These are phyloP conservation scores for Akabosia matsudoensis DNA, from an alignment of 1,140 invertebrate genomes.

Conservation along the genomic window DNA sequence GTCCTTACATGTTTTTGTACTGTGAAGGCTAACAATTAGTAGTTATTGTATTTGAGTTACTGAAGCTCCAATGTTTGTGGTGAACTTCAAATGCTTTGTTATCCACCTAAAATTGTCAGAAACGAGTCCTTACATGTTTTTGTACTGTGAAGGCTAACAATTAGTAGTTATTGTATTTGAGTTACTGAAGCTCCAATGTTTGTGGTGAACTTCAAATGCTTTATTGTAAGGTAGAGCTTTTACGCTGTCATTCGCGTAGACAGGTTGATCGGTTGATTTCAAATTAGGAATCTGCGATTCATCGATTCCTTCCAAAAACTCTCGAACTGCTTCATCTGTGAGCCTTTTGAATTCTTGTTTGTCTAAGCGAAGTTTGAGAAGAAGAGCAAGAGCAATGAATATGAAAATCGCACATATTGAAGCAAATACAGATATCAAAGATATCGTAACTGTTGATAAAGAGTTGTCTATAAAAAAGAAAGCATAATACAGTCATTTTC, in stretches of 20 bases:
- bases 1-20: background rate
- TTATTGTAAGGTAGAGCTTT: slow-evolving; percentile 5
- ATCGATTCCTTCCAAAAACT: slow-evolving; percentile 1
- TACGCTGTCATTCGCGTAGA: slow-evolving; percentile 1
- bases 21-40: background rate
- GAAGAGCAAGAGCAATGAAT: background rate
- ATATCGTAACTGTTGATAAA: background rate
- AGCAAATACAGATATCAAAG: background rate
- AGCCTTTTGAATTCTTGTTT: background rate
- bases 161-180: background rate
- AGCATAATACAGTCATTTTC: no score
- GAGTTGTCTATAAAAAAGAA: background rate
- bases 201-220: background rate
- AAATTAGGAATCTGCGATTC: background rate
- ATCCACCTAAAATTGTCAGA: background rate
- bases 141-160: background rate
- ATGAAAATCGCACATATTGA: background rate
- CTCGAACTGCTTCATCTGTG: slow-evolving; percentile 20
- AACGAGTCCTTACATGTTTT: background rate
- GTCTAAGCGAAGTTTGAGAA: background rate
- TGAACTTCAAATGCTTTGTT: background rate
- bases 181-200: slow-evolving; percentile 4
- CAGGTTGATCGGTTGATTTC: background rate
- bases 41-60: background rate
- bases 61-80: background rate